Evolutionary conservation across 2,888 invertebrate species (phyloP).

Genomic region (Drosophila antonietae): DNA sequence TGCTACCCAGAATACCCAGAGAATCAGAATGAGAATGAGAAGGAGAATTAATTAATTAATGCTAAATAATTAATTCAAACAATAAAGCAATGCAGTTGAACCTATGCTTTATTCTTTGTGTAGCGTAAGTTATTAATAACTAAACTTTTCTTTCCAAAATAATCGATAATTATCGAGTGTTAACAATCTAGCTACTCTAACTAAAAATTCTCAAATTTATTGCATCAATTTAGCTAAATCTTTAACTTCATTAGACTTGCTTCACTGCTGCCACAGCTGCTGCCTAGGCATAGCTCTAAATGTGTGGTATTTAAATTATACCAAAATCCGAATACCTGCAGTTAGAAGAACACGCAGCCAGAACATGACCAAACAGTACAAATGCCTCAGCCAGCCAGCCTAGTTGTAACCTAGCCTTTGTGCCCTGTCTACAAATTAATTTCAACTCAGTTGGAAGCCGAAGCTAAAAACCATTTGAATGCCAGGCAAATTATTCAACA

Average conservation of each 20-base stretch:
- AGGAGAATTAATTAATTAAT: neutral
- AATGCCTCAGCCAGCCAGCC: neutral
- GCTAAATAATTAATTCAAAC: neutral
- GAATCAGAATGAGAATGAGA: neutral
- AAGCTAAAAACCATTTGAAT: constrained; percentile 56
- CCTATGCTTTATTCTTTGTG: neutral
- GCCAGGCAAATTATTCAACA: constrained; percentile 62
- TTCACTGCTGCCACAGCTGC: neutral
- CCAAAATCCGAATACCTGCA: constrained; percentile 1
- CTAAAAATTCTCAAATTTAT: neutral
- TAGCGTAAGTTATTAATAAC: neutral
- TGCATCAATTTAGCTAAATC: neutral
- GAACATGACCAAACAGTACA: constrained; percentile 10
- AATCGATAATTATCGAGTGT: neutral
- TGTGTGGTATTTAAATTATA: constrained; percentile 16
- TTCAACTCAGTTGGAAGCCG: constrained; percentile 59
- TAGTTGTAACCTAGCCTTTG: constrained; percentile 13
- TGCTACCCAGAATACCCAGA: neutral
- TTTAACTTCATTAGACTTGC: neutral
- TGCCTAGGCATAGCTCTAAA: constrained; percentile 6
- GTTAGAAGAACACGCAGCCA: constrained; percentile 10
- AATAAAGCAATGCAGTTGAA: neutral
- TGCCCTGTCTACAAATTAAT: constrained; percentile 63
- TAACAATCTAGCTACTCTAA: neutral
- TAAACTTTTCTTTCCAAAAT: too few relatives aligned